Evolutionary conservation across 2,113 vertebrate species (phyloP).

Genomic region (Proteles cristata): DNA sequence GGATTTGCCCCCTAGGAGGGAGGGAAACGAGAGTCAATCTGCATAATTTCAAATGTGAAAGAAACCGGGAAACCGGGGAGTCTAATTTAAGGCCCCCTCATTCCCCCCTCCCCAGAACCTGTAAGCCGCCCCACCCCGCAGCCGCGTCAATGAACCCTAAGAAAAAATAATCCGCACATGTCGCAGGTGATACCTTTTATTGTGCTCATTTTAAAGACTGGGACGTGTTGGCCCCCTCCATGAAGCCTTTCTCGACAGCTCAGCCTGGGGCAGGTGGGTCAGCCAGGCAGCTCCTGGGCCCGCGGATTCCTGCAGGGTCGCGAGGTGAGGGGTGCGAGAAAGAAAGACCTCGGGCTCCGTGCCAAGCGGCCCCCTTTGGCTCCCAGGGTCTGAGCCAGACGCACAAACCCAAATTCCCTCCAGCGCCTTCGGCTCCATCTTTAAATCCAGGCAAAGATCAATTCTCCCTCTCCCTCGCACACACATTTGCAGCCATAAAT

Average conservation of each 20-base stretch:
- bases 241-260: slow-evolving; percentile 46
- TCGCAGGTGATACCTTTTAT: slow-evolving; percentile 86
- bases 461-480: slow-evolving; percentile 74
- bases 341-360: slow-evolving; percentile 59
- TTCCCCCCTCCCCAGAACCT: neutral
- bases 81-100: neutral
- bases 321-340: slow-evolving; percentile 50
- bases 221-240: slow-evolving; percentile 1
- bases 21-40: slow-evolving; percentile 81
- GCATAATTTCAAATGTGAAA: slow-evolving; percentile 85
- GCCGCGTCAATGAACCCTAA: neutral
- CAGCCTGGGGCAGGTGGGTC: slow-evolving; percentile 1
- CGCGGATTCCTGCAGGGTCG: slow-evolving; percentile 43
- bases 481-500: slow-evolving; percentile 85
- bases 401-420: slow-evolving; percentile 80
- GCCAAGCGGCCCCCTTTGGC: slow-evolving; percentile 68
- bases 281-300: slow-evolving; percentile 62
- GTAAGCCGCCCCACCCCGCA: neutral
- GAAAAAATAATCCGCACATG: slow-evolving; percentile 78
- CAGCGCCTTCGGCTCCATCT: slow-evolving; percentile 83
- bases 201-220: slow-evolving; percentile 80
- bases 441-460: slow-evolving; percentile 85
- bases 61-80: slow-evolving; percentile 49
- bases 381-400: slow-evolving; percentile 64
- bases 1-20: slow-evolving; percentile 79